Evolutionary conservation across 2,797 vertebrate genomes (phyloP).

Genomic region (Eulemur coronatus): DNA sequence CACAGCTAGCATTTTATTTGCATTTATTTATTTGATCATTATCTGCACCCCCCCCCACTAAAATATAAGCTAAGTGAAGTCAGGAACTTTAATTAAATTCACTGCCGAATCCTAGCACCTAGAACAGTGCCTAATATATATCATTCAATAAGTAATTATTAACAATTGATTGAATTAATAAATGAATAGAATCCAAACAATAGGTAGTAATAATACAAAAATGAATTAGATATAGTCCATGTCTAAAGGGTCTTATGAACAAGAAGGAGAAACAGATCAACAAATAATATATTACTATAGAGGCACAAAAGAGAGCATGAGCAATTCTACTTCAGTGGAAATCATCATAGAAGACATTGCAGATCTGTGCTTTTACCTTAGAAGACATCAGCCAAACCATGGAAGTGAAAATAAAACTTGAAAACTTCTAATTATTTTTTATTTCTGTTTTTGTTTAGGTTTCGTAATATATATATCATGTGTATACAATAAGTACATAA

Average conservation of each 20-base stretch:
- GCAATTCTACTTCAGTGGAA: neutral
- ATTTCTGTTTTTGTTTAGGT: neutral
- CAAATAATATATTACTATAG: neutral
- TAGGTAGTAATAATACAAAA: neutral
- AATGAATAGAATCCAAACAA: neutral
- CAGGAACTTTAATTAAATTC: neutral
- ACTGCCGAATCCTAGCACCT: neutral
- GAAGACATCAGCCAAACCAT: neutral
- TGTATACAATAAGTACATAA: neutral
- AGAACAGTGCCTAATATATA: neutral
- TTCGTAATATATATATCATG: neutral
- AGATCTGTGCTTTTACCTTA: neutral
- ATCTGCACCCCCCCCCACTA: neutral
- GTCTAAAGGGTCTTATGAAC: neutral
- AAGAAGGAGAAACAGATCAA: neutral
- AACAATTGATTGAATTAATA: neutral
- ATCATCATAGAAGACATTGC: neutral
- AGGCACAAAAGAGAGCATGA: neutral
- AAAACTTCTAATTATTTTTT: slow-evolving; percentile 12
- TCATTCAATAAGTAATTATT: neutral
- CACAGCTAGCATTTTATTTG: neutral
- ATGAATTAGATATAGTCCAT: neutral
- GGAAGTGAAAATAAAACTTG: neutral
- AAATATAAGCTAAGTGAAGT: neutral
- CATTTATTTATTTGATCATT: neutral